Evolutionary conservation across 2,113 vertebrate species (phyloP).

Genomic region (Seriola quinqueradiata): DNA sequence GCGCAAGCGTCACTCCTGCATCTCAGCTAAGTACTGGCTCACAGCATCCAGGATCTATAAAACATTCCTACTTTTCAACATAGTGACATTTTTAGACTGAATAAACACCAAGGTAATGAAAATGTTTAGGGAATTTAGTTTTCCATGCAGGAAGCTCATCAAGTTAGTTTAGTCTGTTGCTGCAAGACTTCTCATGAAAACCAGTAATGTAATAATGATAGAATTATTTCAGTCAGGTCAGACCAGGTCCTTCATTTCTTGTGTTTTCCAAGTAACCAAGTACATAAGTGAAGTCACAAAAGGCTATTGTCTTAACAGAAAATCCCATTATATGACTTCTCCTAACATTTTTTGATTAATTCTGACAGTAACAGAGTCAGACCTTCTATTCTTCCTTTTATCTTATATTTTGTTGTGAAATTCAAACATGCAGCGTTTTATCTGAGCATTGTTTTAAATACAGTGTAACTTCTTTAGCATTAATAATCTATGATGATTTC

Average conservation of each 20-base stretch:
- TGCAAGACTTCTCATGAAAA: neutral
- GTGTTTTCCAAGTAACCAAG: neutral
- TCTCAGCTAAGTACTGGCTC: conserved; percentile 50
- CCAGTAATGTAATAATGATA: neutral
- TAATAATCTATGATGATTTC: neutral
- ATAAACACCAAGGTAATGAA: conserved; percentile 12
- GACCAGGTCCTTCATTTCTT: neutral
- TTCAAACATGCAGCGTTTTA: neutral
- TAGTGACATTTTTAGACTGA: neutral
- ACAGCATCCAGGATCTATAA: conserved; percentile 48
- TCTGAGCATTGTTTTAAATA: neutral
- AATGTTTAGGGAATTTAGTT: conserved; percentile 11
- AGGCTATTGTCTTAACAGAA: neutral
- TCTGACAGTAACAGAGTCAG: neutral
- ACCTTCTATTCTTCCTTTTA: neutral
- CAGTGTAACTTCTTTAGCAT: neutral
- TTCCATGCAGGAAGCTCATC: neutral
- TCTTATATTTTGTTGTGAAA: neutral
- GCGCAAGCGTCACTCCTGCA: conserved; percentile 30
- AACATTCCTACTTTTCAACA: conserved; percentile 41
- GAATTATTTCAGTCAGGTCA: neutral
- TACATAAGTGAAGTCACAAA: conserved; percentile 3
- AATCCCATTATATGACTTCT: neutral
- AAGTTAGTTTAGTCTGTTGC: conserved; percentile 1
- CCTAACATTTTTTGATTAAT: neutral